Evolutionary conservation across 2,113 vertebrate species (phyloP).

Genomic region (Corydoras sp.): DNA sequence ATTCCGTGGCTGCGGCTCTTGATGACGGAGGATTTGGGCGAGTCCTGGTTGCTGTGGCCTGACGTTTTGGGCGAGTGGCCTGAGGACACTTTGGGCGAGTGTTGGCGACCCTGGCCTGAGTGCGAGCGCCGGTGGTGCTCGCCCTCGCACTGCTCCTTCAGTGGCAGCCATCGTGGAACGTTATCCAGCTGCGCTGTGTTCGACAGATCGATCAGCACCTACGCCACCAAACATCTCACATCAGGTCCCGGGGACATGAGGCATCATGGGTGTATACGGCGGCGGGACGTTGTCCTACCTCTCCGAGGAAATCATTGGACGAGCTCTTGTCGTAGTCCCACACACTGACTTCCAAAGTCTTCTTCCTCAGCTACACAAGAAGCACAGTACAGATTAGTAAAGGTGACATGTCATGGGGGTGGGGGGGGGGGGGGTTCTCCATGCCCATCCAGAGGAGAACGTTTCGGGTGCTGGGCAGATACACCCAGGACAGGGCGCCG

Average conservation of each 20-base stretch:
- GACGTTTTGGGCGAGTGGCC: conserved; percentile 78
- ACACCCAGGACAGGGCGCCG: no score
- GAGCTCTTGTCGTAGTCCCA: conserved; percentile 98
- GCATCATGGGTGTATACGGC: not conserved
- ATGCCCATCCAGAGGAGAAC: no score
- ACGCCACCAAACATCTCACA: conserved; percentile 12
- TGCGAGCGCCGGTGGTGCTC: conserved; percentile 85
- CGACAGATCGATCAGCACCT: conserved; percentile 93
- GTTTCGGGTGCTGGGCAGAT: no score
- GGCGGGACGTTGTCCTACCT: conserved; percentile 69
- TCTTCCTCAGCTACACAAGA: conserved; percentile 83
- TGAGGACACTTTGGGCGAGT: conserved; percentile 81
- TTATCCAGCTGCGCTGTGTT: conserved; percentile 86
- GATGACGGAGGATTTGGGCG: conserved; percentile 92
- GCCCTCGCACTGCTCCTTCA: conserved; percentile 92
- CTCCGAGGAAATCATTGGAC: conserved; percentile 96
- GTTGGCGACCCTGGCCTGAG: conserved; percentile 77
- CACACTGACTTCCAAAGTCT: conserved; percentile 94
- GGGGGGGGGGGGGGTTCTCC: no score
- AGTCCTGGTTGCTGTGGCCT: conserved; percentile 77
- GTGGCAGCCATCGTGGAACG: conserved; percentile 81
- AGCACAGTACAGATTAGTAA: not conserved
- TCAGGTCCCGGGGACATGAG: not conserved
- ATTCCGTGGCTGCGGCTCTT: conserved; percentile 97
- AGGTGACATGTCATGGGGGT: no score